phyloP scores from a whole-genome alignment of 1,140 invertebrate species.

The Pseudobourletiella spinata region DNA sequence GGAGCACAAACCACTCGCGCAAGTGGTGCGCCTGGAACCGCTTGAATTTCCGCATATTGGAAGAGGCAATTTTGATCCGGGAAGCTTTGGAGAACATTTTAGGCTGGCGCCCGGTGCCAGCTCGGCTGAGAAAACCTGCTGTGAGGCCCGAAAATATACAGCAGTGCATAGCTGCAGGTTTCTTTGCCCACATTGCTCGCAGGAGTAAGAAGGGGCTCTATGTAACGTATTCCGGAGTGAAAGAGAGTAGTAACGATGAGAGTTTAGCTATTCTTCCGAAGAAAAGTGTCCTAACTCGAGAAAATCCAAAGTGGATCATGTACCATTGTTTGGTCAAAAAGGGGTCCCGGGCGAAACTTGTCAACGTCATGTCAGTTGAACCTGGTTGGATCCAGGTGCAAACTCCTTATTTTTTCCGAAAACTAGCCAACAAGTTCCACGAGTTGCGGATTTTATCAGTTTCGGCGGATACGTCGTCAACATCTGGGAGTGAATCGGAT shows the following conservation, averaged over 20 bases:
- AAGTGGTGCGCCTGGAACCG: background rate
- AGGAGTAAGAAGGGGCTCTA: background rate
- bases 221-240: background rate
- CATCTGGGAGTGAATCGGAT: too few relatives aligned
- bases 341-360: slow-evolving; percentile 46
- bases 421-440: too few relatives aligned
- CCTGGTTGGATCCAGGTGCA: background rate
- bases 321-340: background rate
- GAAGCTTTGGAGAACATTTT: background rate
- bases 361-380: slow-evolving; percentile 72
- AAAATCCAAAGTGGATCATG: background rate
- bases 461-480: too few relatives aligned
- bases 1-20: background rate
- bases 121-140: too few relatives aligned
- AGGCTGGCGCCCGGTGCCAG: background rate
- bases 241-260: background rate
- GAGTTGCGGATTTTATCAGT: too few relatives aligned
- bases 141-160: too few relatives aligned
- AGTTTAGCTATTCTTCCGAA: background rate
- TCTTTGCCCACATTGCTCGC: background rate
- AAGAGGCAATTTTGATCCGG: background rate
- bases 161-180: background rate
- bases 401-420: background rate
- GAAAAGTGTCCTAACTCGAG: background rate
- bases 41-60: background rate